phyloP scores from a whole-genome alignment of 2,888 invertebrate genomes.

The Scaptomyza cyrtandrae region DNA sequence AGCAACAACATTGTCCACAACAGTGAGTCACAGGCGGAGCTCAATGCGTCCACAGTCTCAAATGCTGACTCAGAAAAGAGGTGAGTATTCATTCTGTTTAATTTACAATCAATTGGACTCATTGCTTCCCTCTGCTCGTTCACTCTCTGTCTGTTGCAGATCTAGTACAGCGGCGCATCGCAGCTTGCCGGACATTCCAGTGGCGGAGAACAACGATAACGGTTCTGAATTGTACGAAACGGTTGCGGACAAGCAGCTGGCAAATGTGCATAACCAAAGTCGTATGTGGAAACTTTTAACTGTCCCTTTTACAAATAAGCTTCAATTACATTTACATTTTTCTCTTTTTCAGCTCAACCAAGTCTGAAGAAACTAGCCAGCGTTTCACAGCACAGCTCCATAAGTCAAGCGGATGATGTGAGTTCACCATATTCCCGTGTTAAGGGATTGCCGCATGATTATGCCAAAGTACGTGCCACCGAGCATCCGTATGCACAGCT shows the following conservation, averaged over 20 bases:
- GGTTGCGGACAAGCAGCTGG: conserved; percentile 87
- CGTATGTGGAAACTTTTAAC: conserved; percentile 78
- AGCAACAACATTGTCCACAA: conserved; percentile 62
- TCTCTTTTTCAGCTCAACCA: conserved; percentile 72
- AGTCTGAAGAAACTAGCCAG: conserved; percentile 85
- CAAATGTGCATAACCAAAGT: conserved; percentile 82
- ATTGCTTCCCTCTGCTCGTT: neutral
- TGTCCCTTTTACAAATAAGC: neutral
- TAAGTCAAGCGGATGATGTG: conserved; percentile 86
- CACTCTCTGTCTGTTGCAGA: conserved; percentile 63
- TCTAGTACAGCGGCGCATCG: conserved; percentile 87
- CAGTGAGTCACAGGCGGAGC: conserved; percentile 82
- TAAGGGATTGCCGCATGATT: conserved; percentile 88
- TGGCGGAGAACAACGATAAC: conserved; percentile 90
- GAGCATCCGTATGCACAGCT: conserved; percentile 85
- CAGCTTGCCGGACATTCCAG: conserved; percentile 94
- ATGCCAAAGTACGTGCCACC: conserved; percentile 86
- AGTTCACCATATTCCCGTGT: conserved; percentile 88
- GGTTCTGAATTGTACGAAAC: conserved; percentile 94
- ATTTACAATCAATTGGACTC: neutral
- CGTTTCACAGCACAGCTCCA: conserved; percentile 87
- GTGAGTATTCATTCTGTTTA: conserved; percentile 44
- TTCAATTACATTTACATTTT: neutral
- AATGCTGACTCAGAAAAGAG: conserved; percentile 83
- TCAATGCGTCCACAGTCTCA: conserved; percentile 82